Percentiles rank a stretch among this genome's conserved stretches.
phyloP scores from a whole-genome alignment of 2,888 invertebrate species.

The Frankliniella intonsa region DNA sequence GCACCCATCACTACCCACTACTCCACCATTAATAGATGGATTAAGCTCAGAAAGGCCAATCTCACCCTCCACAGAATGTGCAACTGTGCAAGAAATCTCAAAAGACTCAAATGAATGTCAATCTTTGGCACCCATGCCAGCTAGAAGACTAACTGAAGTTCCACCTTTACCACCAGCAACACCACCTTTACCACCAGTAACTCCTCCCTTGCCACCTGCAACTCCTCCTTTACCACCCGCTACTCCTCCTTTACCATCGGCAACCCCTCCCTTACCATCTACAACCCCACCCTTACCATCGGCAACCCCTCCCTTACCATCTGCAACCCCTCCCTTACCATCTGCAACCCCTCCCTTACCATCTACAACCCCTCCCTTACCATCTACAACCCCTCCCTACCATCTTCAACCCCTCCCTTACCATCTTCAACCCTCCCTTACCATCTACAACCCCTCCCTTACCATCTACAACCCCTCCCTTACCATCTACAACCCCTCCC shows the following conservation, averaged over 20 bases:
- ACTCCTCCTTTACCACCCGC: not conserved
- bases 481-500: not conserved
- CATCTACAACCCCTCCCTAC: not conserved
- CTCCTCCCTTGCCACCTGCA: not conserved
- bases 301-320: not conserved
- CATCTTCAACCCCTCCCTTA: not conserved
- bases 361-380: not conserved
- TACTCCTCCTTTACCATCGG: not conserved
- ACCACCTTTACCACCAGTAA: not conserved
- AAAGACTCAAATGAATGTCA: too few relatives aligned
- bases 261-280: not conserved
- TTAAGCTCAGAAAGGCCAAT: not conserved
- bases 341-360: not conserved
- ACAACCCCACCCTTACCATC: not conserved
- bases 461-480: not conserved
- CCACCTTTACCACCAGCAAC: not conserved
- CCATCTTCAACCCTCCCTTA: not conserved
- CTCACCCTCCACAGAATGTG: not conserved
- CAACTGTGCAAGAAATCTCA: too few relatives aligned
- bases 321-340: not conserved
- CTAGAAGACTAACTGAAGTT: too few relatives aligned
- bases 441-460: not conserved
- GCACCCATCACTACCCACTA: not conserved
- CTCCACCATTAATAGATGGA: not conserved
- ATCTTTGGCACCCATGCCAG: too few relatives aligned